These are phyloP conservation scores for Stramonita haemastoma DNA, from an alignment of 2,888 invertebrate genomes.

Conservation along the genomic window DNA sequence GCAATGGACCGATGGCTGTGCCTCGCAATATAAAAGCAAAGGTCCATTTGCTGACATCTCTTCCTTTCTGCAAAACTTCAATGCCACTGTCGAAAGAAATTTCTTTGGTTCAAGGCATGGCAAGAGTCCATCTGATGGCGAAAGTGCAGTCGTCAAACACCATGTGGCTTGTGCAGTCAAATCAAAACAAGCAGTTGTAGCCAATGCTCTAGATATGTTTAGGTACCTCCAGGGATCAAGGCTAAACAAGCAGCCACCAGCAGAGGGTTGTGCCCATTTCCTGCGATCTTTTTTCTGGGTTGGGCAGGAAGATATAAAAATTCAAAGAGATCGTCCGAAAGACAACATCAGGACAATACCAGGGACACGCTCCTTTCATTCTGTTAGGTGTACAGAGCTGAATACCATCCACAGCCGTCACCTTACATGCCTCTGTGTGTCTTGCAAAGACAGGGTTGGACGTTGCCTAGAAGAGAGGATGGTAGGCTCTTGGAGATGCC, in stretches of 20 bases:
- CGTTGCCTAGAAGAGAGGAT: not conserved
- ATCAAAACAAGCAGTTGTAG: not conserved
- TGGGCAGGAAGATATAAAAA: too few relatives aligned
- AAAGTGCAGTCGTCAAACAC: constrained; percentile 17
- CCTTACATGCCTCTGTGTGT: not conserved
- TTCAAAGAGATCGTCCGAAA: not conserved
- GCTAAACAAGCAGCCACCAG: constrained; percentile 12
- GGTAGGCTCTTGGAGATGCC: not conserved
- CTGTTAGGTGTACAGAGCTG: not conserved
- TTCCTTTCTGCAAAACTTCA: not conserved
- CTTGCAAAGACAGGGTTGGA: not conserved
- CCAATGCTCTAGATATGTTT: not conserved
- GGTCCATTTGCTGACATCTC: constrained; percentile 28
- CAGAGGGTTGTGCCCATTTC: not conserved
- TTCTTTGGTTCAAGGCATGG: constrained; percentile 33
- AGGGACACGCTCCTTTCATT: not conserved
- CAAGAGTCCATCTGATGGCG: constrained; percentile 4
- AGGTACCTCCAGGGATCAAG: not conserved
- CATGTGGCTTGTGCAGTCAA: not conserved
- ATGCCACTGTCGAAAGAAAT: constrained; percentile 1
- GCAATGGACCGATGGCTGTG: constrained; percentile 20
- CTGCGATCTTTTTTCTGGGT: constrained; percentile 26
- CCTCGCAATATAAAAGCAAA: constrained; percentile 7
- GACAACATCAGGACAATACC: not conserved
- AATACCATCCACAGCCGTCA: not conserved